These are phyloP conservation scores for Phacellophora camtschatica DNA, from an alignment of 30 jellyfish, hydroid and myxozoan species.

Conservation along the genomic window DNA sequence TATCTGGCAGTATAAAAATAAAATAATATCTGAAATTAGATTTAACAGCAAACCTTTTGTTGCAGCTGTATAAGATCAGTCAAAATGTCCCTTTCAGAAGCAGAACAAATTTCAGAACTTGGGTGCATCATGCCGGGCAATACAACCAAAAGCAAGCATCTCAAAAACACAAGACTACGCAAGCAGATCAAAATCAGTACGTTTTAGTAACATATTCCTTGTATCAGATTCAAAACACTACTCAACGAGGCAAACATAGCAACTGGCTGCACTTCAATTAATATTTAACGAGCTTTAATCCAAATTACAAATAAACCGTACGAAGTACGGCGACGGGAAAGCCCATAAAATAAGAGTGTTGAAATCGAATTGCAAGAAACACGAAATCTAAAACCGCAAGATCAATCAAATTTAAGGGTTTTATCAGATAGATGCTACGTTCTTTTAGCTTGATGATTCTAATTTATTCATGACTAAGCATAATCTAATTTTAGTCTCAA, in stretches of 20 bases:
- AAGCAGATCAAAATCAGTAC: background rate
- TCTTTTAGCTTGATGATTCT: too few species aligned
- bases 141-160: background rate
- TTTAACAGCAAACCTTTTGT: slow-evolving; percentile 84
- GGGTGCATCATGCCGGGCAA: slow-evolving; percentile 49
- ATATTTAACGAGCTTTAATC: background rate
- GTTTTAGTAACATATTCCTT: background rate
- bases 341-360: background rate
- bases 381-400: slow-evolving; percentile 14
- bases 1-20: too few species aligned
- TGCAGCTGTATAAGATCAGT: slow-evolving; percentile 81
- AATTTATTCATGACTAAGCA: too few species aligned
- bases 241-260: slow-evolving; percentile 17
- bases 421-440: too few species aligned
- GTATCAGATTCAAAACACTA: background rate
- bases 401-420: background rate
- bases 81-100: slow-evolving; percentile 76
- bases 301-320: background rate
- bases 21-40: too few species aligned
- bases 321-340: background rate
- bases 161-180: background rate
- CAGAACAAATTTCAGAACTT: slow-evolving; percentile 40
- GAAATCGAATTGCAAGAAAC: slow-evolving; percentile 1
- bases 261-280: slow-evolving; percentile 3
- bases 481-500: too few species aligned